Conservation (phyloP, 2,113 vertebrate genomes). For the Menidia beryllina region DNA sequence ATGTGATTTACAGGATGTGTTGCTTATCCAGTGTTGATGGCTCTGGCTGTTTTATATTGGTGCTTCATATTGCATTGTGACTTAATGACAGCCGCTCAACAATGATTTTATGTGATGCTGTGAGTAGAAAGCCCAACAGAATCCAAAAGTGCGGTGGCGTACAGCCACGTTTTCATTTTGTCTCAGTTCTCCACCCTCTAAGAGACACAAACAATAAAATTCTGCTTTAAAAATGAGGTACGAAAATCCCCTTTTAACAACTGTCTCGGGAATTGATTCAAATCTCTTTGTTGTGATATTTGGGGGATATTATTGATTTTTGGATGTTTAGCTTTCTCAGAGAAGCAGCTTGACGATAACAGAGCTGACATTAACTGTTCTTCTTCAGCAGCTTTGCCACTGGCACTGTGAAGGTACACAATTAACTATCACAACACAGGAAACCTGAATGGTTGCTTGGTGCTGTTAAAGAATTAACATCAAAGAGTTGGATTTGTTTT, state of each 20-base stretch:
- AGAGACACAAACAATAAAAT: slow-evolving; percentile 39
- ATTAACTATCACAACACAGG: slow-evolving; percentile 21
- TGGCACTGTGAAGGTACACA: slow-evolving; percentile 25
- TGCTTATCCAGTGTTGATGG: slow-evolving; percentile 56
- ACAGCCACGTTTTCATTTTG: slow-evolving; percentile 27
- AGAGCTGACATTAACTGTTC: slow-evolving; percentile 52
- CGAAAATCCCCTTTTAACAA: slow-evolving; percentile 47
- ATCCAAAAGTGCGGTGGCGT: slow-evolving; percentile 60
- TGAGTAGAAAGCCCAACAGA: slow-evolving; percentile 45
- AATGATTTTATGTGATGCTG: slow-evolving; percentile 31
- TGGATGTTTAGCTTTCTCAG: slow-evolving; percentile 52
- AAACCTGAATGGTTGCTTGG: slow-evolving; percentile 27
- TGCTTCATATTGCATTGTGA: slow-evolving; percentile 54
- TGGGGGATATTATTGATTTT: slow-evolving; percentile 65
- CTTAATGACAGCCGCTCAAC: slow-evolving; percentile 31
- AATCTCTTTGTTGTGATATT: slow-evolving; percentile 58
- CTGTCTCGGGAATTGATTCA: slow-evolving; percentile 43
- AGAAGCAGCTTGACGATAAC: slow-evolving; percentile 35
- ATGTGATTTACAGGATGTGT: slow-evolving; percentile 25
- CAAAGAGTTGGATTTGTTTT: slow-evolving; percentile 28
- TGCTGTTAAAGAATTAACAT: slow-evolving; percentile 35
- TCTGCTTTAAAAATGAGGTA: slow-evolving; percentile 17
- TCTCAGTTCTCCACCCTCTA: slow-evolving; percentile 18
- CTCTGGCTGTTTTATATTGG: slow-evolving; percentile 46
- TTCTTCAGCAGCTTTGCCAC: slow-evolving; percentile 37